phyloP scores from a whole-genome alignment of 2,113 vertebrate species.

The Silurus asotus region DNA sequence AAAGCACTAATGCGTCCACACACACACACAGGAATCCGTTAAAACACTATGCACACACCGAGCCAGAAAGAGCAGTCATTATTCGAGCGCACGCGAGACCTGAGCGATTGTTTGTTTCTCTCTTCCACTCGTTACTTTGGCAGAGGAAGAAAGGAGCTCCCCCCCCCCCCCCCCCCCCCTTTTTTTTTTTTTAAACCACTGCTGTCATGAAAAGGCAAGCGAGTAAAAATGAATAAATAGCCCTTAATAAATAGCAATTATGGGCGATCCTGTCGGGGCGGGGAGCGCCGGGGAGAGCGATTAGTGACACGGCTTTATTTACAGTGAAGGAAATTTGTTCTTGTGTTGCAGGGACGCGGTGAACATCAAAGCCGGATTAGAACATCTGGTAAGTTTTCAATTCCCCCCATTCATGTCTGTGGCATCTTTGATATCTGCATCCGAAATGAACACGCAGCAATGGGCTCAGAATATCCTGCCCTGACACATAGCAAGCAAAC shows the following conservation, averaged over 20 bases:
- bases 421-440: constrained; percentile 86
- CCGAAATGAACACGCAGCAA: constrained; percentile 83
- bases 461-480: constrained; percentile 83
- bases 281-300: constrained; percentile 38
- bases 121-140: constrained; percentile 30
- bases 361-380: constrained; percentile 86
- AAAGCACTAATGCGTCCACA: background rate
- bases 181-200: background rate
- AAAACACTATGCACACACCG: constrained; percentile 7
- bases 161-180: background rate
- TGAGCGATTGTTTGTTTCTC: constrained; percentile 25
- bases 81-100: constrained; percentile 19
- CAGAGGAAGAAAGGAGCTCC: constrained; percentile 23
- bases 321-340: constrained; percentile 79
- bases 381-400: constrained; percentile 91
- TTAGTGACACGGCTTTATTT: constrained; percentile 66
- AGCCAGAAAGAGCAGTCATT: constrained; percentile 18
- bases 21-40: background rate
- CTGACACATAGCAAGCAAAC: constrained; percentile 78
- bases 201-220: constrained; percentile 11
- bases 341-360: constrained; percentile 81
- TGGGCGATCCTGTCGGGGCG: constrained; percentile 20
- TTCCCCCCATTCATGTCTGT: constrained; percentile 83
- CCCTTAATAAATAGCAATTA: constrained; percentile 39
- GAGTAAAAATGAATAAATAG: constrained; percentile 24